Evolutionary conservation across 2,888 invertebrate species (phyloP), one percentile per base, ranked within the genome.

Genomic region (Mesoligia furuncula): DNA sequence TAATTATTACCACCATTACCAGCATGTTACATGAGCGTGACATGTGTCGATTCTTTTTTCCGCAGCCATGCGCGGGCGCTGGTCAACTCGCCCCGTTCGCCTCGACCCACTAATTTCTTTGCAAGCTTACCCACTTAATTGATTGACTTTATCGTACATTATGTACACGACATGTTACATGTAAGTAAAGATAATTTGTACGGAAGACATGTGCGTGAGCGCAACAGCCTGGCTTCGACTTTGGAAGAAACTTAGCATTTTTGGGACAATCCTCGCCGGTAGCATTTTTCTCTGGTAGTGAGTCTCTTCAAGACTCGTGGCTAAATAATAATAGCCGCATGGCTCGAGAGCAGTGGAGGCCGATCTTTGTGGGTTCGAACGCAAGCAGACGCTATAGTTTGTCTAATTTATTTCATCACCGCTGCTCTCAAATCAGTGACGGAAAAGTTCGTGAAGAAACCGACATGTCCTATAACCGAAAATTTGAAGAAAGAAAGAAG

Each of bases 71-170:
- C 59, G 66, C 66, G 17, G 4, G 82, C 48, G n/a, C 69, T 62
- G 64, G 77, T 70, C 70, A 72, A 36, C 72, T 73, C 6, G 77
- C 81, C 80, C 66, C 20, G 88, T 68, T 86, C 68, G 72, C 88
- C 88, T 67, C 89, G 88, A 88, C 89, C 86, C 74, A 88, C 77
- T 73, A 83, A 76, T 79, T 86, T 77, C 9, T 74, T 77, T 42
- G 78, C 70, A 76, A 75, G 64, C 59, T 64, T 66, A 64, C 42
- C 17, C 51, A 80, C 48, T 67, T 79, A 77, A 81, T 81, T 81
- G 61, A 70, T 84, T 54, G 51, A 73, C n/a, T 75, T 81, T 73
- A 73, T 74, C 73, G 39, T 54, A 71, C 11, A 62, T 57, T 78
- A 76, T 61, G 39, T 73, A 62, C 20, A 71, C 51, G 61, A 72